Evolutionary conservation across 2,797 vertebrate genomes (phyloP), one percentile per base, ranked within the genome.

Genomic region (Pipistrellus pygmaeus): DNA sequence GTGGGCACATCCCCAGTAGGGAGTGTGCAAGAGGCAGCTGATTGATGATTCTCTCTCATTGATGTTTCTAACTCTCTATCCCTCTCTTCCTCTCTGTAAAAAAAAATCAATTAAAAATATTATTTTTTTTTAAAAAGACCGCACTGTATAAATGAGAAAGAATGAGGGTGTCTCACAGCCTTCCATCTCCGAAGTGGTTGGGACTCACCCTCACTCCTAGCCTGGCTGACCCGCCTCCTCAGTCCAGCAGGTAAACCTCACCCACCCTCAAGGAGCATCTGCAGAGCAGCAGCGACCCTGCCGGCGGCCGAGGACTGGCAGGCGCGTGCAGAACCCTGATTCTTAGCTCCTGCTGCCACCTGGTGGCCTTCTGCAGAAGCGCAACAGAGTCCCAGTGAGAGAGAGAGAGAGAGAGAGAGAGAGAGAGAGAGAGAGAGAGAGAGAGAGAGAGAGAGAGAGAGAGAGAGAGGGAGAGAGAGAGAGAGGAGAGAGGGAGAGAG

Each of bases 311-410:
- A n/a, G 41, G 9, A 10, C 41, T 2, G 30, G 17, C 8, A 8
- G 0, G 44, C 0, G 3, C 1, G 0, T 6, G 0, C 55, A 20
- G 57, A 84, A 51, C 66, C 20, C 38, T 0, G 30, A 53, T 6
- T 64, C 72, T 75, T 90, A 41, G 66, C n/a, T 2, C 94, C 94
- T 97, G 32, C 86, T 46, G 81, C 87, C 89, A 93, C 91, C 96
- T 87, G 55, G 75, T 94, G 96, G 68, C 48, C 17, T 1, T 15
- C 3, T 30, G 2, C 0, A 8, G 38, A 73, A 64, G 60, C 1
- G 75, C 85, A 73, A 2, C 0, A 23, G 32, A n/a, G 15, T 6
- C 6, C 7, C 27, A 2, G 3, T 0, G n/a, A 18, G 20, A 12
- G 6, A 3, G 4, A 21, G 38, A 1, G 2, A 17, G 38, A 1